Base-by-base conservation (phyloP, 2,113 vertebrate genomes). In the Australoheros scitulus region DNA sequence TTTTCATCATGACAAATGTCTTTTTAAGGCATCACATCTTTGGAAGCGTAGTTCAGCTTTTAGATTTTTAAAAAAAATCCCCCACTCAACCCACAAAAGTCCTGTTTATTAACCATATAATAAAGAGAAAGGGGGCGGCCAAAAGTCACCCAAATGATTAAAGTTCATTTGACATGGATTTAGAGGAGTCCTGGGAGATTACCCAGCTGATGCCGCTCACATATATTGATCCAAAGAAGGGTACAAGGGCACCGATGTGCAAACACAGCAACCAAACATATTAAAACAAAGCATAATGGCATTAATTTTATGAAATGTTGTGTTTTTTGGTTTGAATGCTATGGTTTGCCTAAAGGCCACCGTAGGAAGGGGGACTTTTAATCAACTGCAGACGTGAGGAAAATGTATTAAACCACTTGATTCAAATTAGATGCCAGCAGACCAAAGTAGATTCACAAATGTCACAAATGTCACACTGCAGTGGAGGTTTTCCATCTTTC, bases 111-210 rank as follows among this genome's bases (percentile, higher is more conserved):
- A 70, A 47, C 41, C 11, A 8, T 8, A 7, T 52, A 58, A 47
- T 79, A 82, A 81, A 68, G 9, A 61, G 50, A 78, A 26, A 11
- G 47, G 17, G 32, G 72, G 65, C 10, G 72, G 65, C 10, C 1
- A 11, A n/a, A 56, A n/a, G 55, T 77, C 75, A 80, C 76, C 15
- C n/a, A 34, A 57, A 84, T 1, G 14, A 76, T 84, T 52, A 38
- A 57, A 85, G 56, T 77, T 61, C 52, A 88, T 79, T 55, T 87
- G 79, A 81, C 75, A 75, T 64, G 76, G 75, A 81, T 88, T 91
- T 81, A 78, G 57, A 74, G 7, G 22, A 77, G 68, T 82, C 83
- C 87, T 5, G 52, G 11, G 26, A 22, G 74, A 89, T 81, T 65
- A 87, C 41, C 26, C 82, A 58, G 57, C 41, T 18, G n/a, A 76